Conservation (phyloP, 2,113 vertebrate genomes). For the Tupaia tana region DNA sequence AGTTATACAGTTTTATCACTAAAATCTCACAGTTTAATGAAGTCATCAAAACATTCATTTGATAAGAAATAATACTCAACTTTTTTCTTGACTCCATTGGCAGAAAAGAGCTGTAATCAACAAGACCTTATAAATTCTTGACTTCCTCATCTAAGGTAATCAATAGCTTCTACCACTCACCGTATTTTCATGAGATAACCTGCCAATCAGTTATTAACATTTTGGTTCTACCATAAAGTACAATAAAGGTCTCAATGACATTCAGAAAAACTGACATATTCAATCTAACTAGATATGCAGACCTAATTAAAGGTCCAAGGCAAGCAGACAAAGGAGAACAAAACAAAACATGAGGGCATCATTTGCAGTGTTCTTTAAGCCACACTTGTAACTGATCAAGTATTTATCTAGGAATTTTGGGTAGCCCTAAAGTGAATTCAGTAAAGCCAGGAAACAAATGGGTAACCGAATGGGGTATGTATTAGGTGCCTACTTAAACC, state of each 20-base stretch:
- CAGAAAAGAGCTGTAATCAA: conserved; percentile 8
- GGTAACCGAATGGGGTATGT: not conserved
- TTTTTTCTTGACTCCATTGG: not conserved
- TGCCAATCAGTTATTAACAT: conserved; percentile 46
- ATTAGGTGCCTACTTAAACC: not conserved
- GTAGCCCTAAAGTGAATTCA: conserved; percentile 16
- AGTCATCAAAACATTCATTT: conserved; percentile 33
- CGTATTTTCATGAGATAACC: conserved; percentile 7
- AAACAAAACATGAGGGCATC: not conserved
- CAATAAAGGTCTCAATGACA: not conserved
- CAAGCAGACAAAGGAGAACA: not conserved
- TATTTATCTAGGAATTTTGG: conserved; percentile 33
- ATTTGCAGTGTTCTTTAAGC: not conserved
- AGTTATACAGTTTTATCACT: conserved; percentile 40
- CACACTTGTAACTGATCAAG: conserved; percentile 1
- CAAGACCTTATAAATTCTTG: conserved; percentile 28
- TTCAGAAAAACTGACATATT: conserved; percentile 5
- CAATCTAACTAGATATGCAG: not conserved
- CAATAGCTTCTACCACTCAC: not conserved
- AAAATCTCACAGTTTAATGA: conserved; percentile 58
- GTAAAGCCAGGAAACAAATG: conserved; percentile 44
- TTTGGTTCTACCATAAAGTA: conserved; percentile 45
- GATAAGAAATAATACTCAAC: conserved; percentile 43
- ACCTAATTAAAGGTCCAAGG: conserved; percentile 42
- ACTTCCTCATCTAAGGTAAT: conserved; percentile 15